Percentiles rank a stretch among this genome's conserved stretches.
Evolutionary conservation across 2,888 invertebrate species (phyloP).

Genomic region (Cantharis rustica): DNA sequence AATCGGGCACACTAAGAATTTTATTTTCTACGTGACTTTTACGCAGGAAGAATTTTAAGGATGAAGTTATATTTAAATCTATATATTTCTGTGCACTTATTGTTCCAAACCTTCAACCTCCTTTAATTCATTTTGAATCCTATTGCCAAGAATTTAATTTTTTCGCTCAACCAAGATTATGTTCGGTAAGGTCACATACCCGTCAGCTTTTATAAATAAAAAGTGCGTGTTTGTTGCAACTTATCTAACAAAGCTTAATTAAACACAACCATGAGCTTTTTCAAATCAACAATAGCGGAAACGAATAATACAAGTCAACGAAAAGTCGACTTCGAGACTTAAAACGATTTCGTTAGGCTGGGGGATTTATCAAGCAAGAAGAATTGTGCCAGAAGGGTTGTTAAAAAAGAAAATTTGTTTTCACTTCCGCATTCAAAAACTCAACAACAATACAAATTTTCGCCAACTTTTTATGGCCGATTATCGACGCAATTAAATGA

Average conservation of each 20-base stretch:
- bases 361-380: neutral
- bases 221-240: neutral
- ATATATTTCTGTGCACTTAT: neutral
- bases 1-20: neutral
- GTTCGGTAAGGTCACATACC: neutral
- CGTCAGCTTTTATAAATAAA: neutral
- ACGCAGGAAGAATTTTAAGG: neutral
- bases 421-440: neutral
- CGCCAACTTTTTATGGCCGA: neutral
- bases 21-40: neutral
- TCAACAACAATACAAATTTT: neutral
- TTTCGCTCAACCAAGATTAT: neutral
- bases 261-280: neutral
- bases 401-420: neutral
- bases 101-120: neutral
- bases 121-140: neutral
- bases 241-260: neutral
- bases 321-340: neutral
- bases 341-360: neutral
- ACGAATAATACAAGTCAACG: neutral
- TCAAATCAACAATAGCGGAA: neutral
- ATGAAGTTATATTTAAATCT: neutral
- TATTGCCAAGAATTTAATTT: conserved; percentile 1
- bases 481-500: neutral
- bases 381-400: neutral